These are phyloP conservation scores for Glossosoma conforme DNA, from an alignment of 1,140 invertebrate genomes.

Conservation along the genomic window DNA sequence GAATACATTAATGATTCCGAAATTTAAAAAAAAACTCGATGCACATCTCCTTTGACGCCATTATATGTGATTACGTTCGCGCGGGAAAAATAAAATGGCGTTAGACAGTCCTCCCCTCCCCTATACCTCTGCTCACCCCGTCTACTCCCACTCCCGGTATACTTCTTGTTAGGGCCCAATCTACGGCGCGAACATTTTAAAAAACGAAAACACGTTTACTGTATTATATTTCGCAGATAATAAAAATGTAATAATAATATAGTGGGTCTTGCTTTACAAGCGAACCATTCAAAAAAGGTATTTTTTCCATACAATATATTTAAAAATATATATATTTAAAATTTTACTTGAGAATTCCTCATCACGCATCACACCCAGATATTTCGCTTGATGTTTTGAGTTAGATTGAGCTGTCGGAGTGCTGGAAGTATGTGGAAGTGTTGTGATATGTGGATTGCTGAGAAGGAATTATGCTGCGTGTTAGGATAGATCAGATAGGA, in stretches of 20 bases:
- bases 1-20: background rate
- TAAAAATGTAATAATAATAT: constrained; percentile 30
- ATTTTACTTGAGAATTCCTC: too few relatives aligned
- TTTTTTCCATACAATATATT: too few relatives aligned
- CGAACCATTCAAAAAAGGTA: constrained; percentile 8
- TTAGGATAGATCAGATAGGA: too few relatives aligned
- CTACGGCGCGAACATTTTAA: constrained; percentile 29
- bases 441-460: too few relatives aligned
- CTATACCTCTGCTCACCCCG: background rate
- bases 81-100: constrained; percentile 33
- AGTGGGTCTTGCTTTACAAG: constrained; percentile 9
- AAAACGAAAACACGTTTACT: constrained; percentile 32
- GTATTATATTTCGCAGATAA: constrained; percentile 26
- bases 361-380: too few relatives aligned
- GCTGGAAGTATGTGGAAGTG: too few relatives aligned
- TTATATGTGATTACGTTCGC: constrained; percentile 32
- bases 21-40: constrained; percentile 2
- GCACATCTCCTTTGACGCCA: constrained; percentile 23
- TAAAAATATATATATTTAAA: too few relatives aligned
- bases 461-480: too few relatives aligned
- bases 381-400: too few relatives aligned
- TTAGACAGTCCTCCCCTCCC: constrained; percentile 24
- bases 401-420: too few relatives aligned
- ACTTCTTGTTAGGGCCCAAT: constrained; percentile 29
- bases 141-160: constrained; percentile 7